A percentile compares a stretch with the other conserved stretches of the same genome.
Evolutionary conservation across 2,797 vertebrate genomes (phyloP).

Genomic region (Eospalax fontanierii): DNA sequence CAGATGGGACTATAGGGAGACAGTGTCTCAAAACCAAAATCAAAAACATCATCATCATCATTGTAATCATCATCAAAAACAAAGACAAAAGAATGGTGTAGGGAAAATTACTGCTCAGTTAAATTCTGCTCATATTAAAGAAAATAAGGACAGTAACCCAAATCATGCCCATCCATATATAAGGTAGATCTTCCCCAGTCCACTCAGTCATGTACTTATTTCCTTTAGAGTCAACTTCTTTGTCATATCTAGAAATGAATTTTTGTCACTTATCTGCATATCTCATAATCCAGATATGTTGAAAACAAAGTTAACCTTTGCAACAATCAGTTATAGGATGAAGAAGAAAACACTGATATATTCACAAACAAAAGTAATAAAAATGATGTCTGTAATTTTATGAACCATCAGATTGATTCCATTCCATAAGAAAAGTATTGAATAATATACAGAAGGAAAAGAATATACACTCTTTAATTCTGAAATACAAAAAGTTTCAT

Average conservation of each 20-base stretch:
- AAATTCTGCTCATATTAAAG: no score
- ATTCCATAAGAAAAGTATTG: not conserved
- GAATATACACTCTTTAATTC: not conserved
- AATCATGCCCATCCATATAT: not conserved
- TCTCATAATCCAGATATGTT: not conserved
- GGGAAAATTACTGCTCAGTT: no score
- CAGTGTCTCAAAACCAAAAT: no score
- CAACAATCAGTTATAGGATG: not conserved
- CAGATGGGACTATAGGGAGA: no score
- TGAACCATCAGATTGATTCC: not conserved
- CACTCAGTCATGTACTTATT: not conserved
- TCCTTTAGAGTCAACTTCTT: not conserved
- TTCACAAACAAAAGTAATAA: not conserved
- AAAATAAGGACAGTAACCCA: no score
- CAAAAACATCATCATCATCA: no score
- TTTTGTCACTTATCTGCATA: not conserved
- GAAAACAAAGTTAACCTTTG: not conserved
- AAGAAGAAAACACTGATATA: not conserved
- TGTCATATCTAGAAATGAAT: not conserved
- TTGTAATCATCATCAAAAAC: no score
- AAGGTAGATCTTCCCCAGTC: not conserved
- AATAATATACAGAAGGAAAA: not conserved
- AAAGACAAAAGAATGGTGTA: no score
- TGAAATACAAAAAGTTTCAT: not conserved
- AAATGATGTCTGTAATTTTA: not conserved